Conservation (phyloP, 2,797 vertebrate species). For the Coranthus polyacanthus region DNA sequence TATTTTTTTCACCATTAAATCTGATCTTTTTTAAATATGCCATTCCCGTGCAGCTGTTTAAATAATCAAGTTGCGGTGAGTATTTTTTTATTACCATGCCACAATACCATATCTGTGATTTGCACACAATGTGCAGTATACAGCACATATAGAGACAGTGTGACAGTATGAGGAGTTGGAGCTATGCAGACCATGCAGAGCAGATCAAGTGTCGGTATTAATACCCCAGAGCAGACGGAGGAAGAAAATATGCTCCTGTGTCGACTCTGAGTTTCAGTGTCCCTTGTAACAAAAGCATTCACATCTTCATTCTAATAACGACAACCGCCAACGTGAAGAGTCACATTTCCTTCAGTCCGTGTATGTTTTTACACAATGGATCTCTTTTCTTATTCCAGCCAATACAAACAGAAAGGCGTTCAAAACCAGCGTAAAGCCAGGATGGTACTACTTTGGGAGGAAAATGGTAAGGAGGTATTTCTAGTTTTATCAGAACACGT, state of each 20-base stretch:
- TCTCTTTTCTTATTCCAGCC: slow-evolving; percentile 77
- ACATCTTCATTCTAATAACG: slow-evolving; percentile 37
- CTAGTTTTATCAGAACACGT: neutral
- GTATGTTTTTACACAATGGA: too few relatives aligned
- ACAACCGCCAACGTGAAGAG: slow-evolving; percentile 16
- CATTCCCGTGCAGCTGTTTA: too few relatives aligned
- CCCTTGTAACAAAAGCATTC: slow-evolving; percentile 33
- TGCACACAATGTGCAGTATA: slow-evolving; percentile 27
- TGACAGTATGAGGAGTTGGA: slow-evolving; percentile 54
- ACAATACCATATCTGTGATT: neutral
- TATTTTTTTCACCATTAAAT: too few relatives aligned
- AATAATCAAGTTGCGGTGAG: too few relatives aligned
- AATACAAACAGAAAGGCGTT: slow-evolving; percentile 91
- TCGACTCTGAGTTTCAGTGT: slow-evolving; percentile 25
- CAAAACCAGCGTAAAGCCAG: slow-evolving; percentile 87
- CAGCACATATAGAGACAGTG: slow-evolving; percentile 12
- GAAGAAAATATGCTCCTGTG: slow-evolving; percentile 60
- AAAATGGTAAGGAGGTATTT: slow-evolving; percentile 90
- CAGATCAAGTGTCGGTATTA: slow-evolving; percentile 83
- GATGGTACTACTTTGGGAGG: slow-evolving; percentile 95
- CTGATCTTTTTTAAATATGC: too few relatives aligned
- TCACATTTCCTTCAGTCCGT: too few relatives aligned
- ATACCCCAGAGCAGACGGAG: slow-evolving; percentile 70
- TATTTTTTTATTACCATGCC: neutral
- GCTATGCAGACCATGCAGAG: slow-evolving; percentile 71